Evolutionary conservation across 2,113 vertebrate species (phyloP), one percentile per base, ranked within the genome.

Genomic region (Orthonyx spaldingii): DNA sequence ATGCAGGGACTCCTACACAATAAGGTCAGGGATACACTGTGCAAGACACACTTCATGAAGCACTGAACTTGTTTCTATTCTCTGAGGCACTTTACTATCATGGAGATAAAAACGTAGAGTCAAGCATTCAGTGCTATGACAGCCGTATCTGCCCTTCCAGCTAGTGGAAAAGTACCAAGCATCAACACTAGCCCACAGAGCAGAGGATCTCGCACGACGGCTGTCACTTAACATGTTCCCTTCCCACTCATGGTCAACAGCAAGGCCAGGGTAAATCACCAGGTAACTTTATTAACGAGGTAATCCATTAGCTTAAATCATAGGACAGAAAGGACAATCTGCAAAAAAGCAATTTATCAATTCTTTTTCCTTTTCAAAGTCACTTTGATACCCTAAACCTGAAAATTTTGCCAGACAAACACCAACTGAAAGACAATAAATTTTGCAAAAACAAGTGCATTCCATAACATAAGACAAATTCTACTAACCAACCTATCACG

Each of bases 151-250:
- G 35, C 66, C 27, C 35, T 90, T 69, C 49, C 64, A 94, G 57
- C 69, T 92, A 65, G 94, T 92, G 84, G 76, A 94, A 83, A 96
- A 97, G 63, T 91, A 93, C 74, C 47, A 95, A 91, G 27, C 68
- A 70, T 49, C 84, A 84, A 75, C 60, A 55, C 23, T 11, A 49
- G 60, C 63, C 46, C 9, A 5, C 1, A 27, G 3, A 89, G 33
- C 91, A 61, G 17, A 91, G 20, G 56, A 56, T 52, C 76, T 85
- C 1, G 0, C 15, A 57, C 1, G 27, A 69, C 1, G 11, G 47
- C 76, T 78, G 85, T 35, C 79, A 84, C 55, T 78, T 66, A 71
- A n/a, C 22, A 0, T 6, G 24, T 30, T 84, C 61, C 69, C 46
- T 87, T 87, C 37, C 39, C 32, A 33, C 44, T 85, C 85, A 42